Evolutionary conservation across 2,797 vertebrate species (phyloP).

Genomic region (Acanthurus lineatus): DNA sequence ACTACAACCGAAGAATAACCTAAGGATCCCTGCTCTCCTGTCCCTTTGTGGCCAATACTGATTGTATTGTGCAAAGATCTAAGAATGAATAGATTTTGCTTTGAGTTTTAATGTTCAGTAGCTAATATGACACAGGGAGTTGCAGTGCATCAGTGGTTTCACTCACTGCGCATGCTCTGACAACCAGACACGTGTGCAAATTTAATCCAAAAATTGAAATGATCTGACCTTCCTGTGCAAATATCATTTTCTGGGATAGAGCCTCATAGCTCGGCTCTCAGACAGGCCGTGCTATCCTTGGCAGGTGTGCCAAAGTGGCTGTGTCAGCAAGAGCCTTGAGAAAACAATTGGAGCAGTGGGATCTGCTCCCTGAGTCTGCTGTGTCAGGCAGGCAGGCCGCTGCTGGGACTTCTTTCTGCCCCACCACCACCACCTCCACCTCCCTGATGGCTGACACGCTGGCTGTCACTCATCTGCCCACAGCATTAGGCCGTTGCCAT

Average conservation of each 20-base stretch:
- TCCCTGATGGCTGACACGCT: slow-evolving; percentile 56
- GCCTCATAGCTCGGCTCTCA: slow-evolving; percentile 43
- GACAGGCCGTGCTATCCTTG: slow-evolving; percentile 59
- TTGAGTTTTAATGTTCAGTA: not conserved
- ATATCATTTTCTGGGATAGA: slow-evolving; percentile 58
- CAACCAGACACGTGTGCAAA: slow-evolving; percentile 31
- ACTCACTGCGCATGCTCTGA: slow-evolving; percentile 4
- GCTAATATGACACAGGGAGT: not conserved
- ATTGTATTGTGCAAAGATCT: slow-evolving; percentile 15
- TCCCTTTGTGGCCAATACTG: slow-evolving; percentile 1
- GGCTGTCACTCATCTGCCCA: slow-evolving; percentile 78
- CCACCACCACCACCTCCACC: not conserved
- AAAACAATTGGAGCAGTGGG: slow-evolving; percentile 68
- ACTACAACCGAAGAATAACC: not conserved
- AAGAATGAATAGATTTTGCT: not conserved
- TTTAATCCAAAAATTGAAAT: slow-evolving; percentile 22
- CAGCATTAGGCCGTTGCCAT: slow-evolving; percentile 82
- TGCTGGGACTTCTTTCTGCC: slow-evolving; percentile 51
- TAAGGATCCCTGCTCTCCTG: not conserved
- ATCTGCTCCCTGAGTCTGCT: slow-evolving; percentile 67
- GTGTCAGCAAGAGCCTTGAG: slow-evolving; percentile 75
- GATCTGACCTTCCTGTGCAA: slow-evolving; percentile 54
- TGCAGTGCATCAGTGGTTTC: not conserved
- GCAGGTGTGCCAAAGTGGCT: slow-evolving; percentile 71
- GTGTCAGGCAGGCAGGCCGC: slow-evolving; percentile 67